Conservation (phyloP, 2,113 vertebrate genomes). For the Datnioides undecimradiatus region DNA sequence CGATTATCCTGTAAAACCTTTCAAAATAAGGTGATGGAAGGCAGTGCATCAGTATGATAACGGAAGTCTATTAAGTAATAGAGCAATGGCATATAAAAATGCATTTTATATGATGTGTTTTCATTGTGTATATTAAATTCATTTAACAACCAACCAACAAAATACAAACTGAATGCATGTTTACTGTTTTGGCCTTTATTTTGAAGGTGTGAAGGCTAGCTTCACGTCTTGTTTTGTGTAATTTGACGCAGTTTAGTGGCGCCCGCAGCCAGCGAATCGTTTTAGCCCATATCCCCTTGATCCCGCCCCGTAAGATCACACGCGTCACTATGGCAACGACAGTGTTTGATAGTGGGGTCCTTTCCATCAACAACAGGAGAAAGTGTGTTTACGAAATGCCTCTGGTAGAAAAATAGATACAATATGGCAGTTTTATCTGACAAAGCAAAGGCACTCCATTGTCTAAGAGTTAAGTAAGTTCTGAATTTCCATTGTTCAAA, state of each 20-base stretch:
- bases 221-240: fast-evolving
- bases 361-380: not conserved
- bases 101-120: not conserved
- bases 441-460: not conserved
- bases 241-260: fast-evolving
- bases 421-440: not conserved
- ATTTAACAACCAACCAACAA: fast-evolving
- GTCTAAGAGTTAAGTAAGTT: slow-evolving; percentile 23
- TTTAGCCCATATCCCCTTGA: not conserved
- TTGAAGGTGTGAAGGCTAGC: not conserved
- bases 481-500: not conserved
- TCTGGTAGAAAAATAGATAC: not conserved
- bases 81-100: fast-evolving
- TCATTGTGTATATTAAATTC: not conserved
- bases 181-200: slow-evolving; percentile 7
- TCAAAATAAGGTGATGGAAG: slow-evolving; percentile 44
- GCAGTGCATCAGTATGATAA: not conserved
- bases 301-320: slow-evolving; percentile 17
- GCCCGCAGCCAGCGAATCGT: not conserved
- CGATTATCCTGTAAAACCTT: not conserved
- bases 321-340: slow-evolving; percentile 53
- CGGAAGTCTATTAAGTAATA: fast-evolving
- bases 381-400: not conserved
- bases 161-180: not conserved
- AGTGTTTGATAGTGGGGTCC: slow-evolving; percentile 32